These are phyloP conservation scores for Serinus canaria DNA, from an alignment of 2,113 vertebrate species.

Conservation along the genomic window DNA sequence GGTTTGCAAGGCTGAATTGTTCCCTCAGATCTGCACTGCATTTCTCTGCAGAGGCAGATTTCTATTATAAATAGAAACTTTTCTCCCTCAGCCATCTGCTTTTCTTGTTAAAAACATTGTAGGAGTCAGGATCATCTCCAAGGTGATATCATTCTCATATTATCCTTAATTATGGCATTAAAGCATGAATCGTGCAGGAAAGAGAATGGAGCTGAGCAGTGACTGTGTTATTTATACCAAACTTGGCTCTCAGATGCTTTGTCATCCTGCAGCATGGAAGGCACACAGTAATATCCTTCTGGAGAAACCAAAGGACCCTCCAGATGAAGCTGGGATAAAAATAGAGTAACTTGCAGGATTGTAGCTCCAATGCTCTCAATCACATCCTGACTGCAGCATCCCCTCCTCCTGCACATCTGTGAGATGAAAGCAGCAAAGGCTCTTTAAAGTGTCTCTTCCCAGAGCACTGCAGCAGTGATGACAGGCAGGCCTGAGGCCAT, in stretches of 20 bases:
- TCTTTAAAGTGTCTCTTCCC: background rate
- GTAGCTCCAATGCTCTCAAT: background rate
- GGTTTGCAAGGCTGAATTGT: background rate
- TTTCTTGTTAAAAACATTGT: background rate
- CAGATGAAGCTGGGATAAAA: constrained; percentile 13
- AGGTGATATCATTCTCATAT: background rate
- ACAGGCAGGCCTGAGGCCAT: background rate
- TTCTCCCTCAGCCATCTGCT: constrained; percentile 7
- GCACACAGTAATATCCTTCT: background rate
- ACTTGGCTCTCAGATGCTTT: background rate
- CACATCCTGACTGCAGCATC: background rate
- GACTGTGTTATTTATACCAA: background rate
- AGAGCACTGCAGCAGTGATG: background rate
- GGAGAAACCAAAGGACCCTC: background rate
- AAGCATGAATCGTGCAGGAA: background rate
- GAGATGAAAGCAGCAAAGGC: background rate
- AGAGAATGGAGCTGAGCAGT: background rate
- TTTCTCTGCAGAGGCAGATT: background rate
- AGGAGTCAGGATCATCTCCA: background rate
- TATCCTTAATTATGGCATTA: background rate
- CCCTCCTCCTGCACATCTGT: background rate
- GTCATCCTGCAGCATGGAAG: constrained; percentile 11
- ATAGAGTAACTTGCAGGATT: background rate
- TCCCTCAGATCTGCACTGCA: background rate
- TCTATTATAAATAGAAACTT: background rate